These are phyloP conservation scores for Proteles cristata DNA, from an alignment of 2,113 vertebrate species.

Conservation along the genomic window DNA sequence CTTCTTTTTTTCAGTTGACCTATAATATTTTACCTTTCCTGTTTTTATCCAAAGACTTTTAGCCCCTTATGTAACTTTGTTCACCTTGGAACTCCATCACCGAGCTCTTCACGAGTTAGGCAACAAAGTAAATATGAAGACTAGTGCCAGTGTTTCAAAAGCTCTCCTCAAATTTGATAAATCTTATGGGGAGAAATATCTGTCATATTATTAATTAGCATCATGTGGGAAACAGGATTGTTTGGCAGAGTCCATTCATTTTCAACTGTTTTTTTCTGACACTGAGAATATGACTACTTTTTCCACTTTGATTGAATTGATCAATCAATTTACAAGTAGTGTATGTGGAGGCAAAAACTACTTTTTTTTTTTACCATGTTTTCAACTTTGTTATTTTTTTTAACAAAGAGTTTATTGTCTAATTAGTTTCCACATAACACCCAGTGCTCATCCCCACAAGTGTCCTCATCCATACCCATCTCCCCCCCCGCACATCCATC, in stretches of 20 bases:
- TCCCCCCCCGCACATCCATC: too few species aligned
- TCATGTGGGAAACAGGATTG: background rate
- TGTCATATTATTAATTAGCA: slow-evolving; percentile 37
- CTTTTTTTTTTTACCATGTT: background rate
- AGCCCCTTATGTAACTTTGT: background rate
- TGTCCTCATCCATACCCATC: too few species aligned
- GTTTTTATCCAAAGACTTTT: background rate
- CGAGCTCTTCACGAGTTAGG: background rate
- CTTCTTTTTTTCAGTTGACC: background rate
- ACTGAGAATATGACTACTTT: background rate
- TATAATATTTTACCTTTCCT: background rate
- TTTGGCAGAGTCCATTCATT: slow-evolving; percentile 21
- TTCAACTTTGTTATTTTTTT: too few species aligned
- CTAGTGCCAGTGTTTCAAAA: background rate
- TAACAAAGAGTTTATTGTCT: too few species aligned
- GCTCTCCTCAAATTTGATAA: background rate
- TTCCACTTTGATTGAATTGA: slow-evolving; percentile 6
- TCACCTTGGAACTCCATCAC: background rate
- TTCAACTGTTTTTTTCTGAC: slow-evolving; percentile 44
- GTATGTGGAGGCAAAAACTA: background rate
- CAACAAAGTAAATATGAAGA: background rate
- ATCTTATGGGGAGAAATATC: background rate
- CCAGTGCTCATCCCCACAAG: too few species aligned
- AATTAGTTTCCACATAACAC: too few species aligned
- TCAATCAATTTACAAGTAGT: slow-evolving; percentile 44